Conservation (phyloP, 1,140 invertebrate species). For the Cheumatopsyche charites region DNA sequence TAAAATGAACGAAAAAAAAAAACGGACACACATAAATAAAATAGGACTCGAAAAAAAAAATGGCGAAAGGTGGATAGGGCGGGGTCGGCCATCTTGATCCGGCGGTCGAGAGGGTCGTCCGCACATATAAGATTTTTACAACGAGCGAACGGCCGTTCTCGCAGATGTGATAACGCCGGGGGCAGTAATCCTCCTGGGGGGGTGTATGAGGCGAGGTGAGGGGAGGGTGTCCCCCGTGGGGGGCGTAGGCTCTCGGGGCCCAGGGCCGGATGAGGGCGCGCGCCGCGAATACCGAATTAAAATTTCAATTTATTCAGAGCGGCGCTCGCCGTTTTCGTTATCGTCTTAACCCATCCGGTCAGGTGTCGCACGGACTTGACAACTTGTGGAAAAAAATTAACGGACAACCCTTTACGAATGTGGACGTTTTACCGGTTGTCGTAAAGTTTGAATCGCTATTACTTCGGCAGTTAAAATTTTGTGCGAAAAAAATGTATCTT, state of each 20-base stretch:
- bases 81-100: conserved; percentile 19
- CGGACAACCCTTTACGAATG: not conserved
- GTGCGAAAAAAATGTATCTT: too few relatives aligned
- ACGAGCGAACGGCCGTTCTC: conserved; percentile 31
- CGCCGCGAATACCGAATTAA: conserved; percentile 44
- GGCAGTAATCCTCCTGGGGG: conserved; percentile 5
- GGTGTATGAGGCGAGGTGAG: not conserved
- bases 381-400: not conserved
- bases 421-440: too few relatives aligned
- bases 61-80: not conserved
- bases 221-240: not conserved
- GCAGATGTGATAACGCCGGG: conserved; percentile 23
- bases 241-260: not conserved
- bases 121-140: conserved; percentile 30
- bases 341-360: conserved; percentile 39
- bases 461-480: too few relatives aligned
- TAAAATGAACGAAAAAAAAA: not conserved
- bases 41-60: not conserved
- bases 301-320: conserved; percentile 46
- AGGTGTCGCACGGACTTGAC: not conserved
- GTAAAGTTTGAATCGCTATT: too few relatives aligned
- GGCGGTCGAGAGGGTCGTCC: conserved; percentile 2
- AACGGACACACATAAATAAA: not conserved
- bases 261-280: conserved; percentile 14
- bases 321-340: conserved; percentile 38